Percentiles rank a stretch among this genome's conserved stretches.
Evolutionary conservation across 2,888 invertebrate genomes (phyloP).

Genomic region (Drosophila macrospina): DNA sequence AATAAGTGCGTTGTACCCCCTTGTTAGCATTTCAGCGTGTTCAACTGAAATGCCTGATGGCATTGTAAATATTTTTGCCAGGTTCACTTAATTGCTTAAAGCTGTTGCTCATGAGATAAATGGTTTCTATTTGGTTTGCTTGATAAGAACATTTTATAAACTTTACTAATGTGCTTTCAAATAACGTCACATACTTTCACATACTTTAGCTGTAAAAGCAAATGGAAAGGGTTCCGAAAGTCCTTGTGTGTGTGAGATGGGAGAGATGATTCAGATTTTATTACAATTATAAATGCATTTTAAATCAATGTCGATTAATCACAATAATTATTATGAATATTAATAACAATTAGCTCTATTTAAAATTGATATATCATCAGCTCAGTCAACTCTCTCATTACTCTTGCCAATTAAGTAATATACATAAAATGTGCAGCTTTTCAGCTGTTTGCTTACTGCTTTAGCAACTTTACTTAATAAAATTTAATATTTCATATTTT

Average conservation of each 20-base stretch:
- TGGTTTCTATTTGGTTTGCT: not conserved
- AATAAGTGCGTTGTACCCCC: slow-evolving; percentile 5
- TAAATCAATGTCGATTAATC: not conserved
- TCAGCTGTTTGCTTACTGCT: not conserved
- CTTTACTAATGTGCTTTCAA: too few species aligned
- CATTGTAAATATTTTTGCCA: not conserved
- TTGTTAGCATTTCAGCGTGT: slow-evolving; percentile 5
- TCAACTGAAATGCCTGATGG: slow-evolving; percentile 4
- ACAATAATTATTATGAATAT: not conserved
- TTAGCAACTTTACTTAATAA: not conserved
- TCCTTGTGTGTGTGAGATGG: too few species aligned
- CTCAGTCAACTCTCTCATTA: not conserved
- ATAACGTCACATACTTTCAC: too few species aligned
- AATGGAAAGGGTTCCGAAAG: too few species aligned
- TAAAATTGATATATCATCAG: not conserved
- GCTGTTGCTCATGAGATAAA: not conserved
- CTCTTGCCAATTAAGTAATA: not conserved
- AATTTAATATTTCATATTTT: slow-evolving; percentile 1
- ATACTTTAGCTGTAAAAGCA: too few species aligned
- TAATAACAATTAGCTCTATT: not conserved
- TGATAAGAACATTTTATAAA: too few species aligned
- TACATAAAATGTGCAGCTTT: not conserved
- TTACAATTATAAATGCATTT: not conserved
- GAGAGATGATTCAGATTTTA: too few species aligned
- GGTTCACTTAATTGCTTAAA: slow-evolving; percentile 8